phyloP scores from a whole-genome alignment of 2,113 vertebrate species.

The Peromyscus maniculatus region DNA sequence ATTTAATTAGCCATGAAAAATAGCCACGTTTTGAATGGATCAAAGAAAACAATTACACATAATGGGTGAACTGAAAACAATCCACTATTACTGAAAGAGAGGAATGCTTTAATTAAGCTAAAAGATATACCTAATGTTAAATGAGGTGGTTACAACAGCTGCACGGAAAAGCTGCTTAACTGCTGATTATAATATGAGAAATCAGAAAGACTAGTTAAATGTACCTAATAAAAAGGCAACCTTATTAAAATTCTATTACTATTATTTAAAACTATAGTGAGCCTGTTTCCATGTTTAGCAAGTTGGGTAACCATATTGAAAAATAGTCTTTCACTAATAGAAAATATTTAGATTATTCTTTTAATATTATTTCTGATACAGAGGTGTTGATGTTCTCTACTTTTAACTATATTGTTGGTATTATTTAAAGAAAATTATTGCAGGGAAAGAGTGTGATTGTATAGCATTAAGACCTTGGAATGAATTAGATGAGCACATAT shows the following conservation, averaged over 20 bases:
- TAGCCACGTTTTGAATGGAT: conserved; percentile 55
- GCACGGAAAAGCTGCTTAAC: conserved; percentile 75
- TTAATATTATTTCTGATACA: conserved; percentile 27
- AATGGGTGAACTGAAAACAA: conserved; percentile 83
- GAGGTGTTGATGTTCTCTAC: not conserved
- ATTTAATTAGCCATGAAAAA: conserved; percentile 82
- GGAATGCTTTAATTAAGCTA: conserved; percentile 86
- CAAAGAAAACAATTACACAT: conserved; percentile 83
- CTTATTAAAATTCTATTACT: conserved; percentile 74
- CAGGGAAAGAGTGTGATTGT: not conserved
- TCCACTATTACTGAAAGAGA: conserved; percentile 78
- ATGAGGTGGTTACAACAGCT: conserved; percentile 84
- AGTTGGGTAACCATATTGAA: conserved; percentile 81
- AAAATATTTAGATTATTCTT: conserved; percentile 47
- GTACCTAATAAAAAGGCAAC: conserved; percentile 71
- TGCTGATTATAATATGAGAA: conserved; percentile 73
- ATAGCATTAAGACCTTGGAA: not conserved
- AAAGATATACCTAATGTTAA: conserved; percentile 86
- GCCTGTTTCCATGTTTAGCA: conserved; percentile 77
- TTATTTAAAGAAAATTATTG: conserved; percentile 56
- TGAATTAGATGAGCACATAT: conserved; percentile 19
- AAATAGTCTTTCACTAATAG: conserved; percentile 79
- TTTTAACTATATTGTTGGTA: conserved; percentile 33
- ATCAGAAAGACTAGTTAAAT: conserved; percentile 79
- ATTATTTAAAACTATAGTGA: conserved; percentile 74